phyloP scores from a whole-genome alignment of 2,888 invertebrate species.

The Coelinius sp. region DNA sequence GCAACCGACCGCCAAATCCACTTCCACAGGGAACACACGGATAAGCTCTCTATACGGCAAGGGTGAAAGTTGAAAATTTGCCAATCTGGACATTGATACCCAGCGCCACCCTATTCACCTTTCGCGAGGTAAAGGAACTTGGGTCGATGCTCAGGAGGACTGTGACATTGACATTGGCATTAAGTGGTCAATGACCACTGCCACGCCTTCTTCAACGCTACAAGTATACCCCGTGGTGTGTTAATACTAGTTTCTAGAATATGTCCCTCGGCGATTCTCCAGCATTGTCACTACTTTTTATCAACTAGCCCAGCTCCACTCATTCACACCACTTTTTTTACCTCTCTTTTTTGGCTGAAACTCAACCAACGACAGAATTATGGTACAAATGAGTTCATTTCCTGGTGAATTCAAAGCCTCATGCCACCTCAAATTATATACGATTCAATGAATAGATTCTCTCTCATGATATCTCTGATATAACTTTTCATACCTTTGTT shows the following conservation, averaged over 20 bases:
- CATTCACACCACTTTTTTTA: neutral
- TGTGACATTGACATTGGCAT: conserved; percentile 67
- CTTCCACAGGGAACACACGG: neutral
- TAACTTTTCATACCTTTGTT: neutral
- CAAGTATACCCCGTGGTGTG: neutral
- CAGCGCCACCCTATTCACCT: neutral
- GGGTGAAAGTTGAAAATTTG: neutral
- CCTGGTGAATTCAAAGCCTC: neutral
- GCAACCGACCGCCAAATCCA: neutral
- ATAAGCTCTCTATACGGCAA: neutral
- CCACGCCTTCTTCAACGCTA: conserved; percentile 57
- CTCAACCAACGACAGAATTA: neutral
- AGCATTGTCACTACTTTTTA: neutral
- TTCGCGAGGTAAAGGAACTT: neutral
- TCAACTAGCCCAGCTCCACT: neutral
- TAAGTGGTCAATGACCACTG: conserved; percentile 59
- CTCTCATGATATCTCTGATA: neutral
- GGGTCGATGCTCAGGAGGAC: conserved; percentile 56
- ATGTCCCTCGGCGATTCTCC: neutral
- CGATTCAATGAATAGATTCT: neutral
- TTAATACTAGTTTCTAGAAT: neutral
- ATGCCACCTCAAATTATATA: neutral
- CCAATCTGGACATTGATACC: neutral
- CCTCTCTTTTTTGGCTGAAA: neutral
- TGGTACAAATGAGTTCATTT: neutral